Evolutionary conservation across 1,140 invertebrate species (phyloP).

Genomic region (Trissolcus basalis): DNA sequence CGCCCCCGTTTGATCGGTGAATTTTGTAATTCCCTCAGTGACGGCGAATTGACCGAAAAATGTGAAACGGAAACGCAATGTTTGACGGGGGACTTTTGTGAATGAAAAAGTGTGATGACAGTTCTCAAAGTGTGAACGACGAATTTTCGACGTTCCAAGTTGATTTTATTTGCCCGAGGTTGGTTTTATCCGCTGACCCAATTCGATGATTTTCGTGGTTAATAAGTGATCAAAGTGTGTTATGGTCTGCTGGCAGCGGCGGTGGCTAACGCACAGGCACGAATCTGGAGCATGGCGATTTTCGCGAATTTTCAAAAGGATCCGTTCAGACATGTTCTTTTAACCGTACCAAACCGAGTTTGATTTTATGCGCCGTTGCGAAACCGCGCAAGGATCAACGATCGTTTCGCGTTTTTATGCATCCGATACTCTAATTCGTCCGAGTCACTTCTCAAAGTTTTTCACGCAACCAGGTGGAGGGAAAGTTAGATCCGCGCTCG

Average conservation of each 20-base stretch:
- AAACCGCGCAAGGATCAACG: constrained; percentile 14
- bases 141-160: too few species aligned
- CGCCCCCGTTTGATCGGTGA: too few species aligned
- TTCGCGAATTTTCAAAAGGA: constrained; percentile 14
- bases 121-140: not conserved
- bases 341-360: constrained; percentile 3
- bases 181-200: constrained; percentile 7
- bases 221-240: constrained; percentile 27
- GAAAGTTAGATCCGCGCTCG: constrained; percentile 27
- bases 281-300: constrained; percentile 21
- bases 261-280: too few species aligned
- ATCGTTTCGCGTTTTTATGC: constrained; percentile 5
- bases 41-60: too few species aligned
- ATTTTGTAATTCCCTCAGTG: too few species aligned
- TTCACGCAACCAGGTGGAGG: constrained; percentile 19
- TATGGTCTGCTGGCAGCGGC: constrained; percentile 6
- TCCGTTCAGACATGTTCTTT: constrained; percentile 17
- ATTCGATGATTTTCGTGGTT: constrained; percentile 26
- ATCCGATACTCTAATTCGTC: constrained; percentile 1
- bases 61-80: constrained; percentile 12
- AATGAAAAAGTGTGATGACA: not conserved
- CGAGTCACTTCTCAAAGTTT: constrained; percentile 8
- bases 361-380: constrained; percentile 14
- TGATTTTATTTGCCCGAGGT: too few species aligned
- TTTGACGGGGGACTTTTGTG: constrained; percentile 10